Base-by-base conservation (phyloP, 2,888 invertebrate species). In the Amphipoea lucens region DNA sequence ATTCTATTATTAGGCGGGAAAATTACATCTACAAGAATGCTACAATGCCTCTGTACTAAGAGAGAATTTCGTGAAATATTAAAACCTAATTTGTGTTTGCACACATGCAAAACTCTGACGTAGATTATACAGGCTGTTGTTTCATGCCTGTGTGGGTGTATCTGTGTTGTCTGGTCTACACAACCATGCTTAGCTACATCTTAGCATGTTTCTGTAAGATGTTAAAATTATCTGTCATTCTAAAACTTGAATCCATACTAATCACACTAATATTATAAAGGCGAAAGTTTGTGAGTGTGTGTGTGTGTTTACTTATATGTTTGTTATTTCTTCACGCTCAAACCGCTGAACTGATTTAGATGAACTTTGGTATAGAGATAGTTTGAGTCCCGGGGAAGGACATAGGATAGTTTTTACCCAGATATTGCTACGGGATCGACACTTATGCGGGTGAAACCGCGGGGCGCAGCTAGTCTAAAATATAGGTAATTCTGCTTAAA, bases 31-130 rank as follows among this genome's bases (percentile, higher is more conserved):
- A 71, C 84, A 87, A 81, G 78, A 83, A 85, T 83, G 66, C 69
- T 78, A 79, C 77, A 84, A 79, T 65, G 75, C 62, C 79, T 67
- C 68, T 23, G 78, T 83, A 65, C 81, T 77, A 79, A 77, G 83
- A 88, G 79, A 68, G 67, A 83, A 71, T 80, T 72, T 65, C 57
- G 73, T 92, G 81, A 92, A 92, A 92, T 92, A 92, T 92, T 92
- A 92, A 92, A 92, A 88, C 88, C 87, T 91, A 90, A 92, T 92
- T 91, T 91, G 89, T 90, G 84, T 85, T 66, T 65, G 67, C 78
- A 87, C 81, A 80, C 74, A 70, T 36, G 68, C 60, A 70, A 48
- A 70, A 12, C 17, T 68, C 60, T 72, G 48, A 66, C 23, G 83
- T 62, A 23, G 62, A 57, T n/a, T 68, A 62, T 60, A 76, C 60